phyloP scores from a whole-genome alignment of 2,888 invertebrate species.

The Nowickia ferox region DNA sequence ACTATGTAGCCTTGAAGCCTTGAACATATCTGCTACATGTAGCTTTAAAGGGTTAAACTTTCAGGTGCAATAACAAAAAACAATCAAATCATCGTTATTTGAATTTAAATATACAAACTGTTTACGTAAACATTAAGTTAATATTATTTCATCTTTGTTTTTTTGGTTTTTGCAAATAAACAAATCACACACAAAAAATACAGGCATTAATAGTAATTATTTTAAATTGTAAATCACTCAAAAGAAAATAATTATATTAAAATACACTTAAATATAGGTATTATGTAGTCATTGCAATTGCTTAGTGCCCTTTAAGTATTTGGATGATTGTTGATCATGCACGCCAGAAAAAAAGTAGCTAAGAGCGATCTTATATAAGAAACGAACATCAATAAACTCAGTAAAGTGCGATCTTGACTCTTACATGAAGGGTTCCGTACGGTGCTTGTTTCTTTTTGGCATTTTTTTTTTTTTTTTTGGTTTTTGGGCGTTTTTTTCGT shows the following conservation, averaged over 20 bases:
- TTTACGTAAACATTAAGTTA: constrained; percentile 19
- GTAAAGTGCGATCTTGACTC: too few species aligned
- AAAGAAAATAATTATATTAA: constrained; percentile 10
- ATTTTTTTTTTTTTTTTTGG: too few species aligned
- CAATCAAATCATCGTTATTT: neutral
- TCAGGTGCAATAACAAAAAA: neutral
- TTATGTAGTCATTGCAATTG: neutral
- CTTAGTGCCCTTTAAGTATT: neutral
- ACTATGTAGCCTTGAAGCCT: too few species aligned
- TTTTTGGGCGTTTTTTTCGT: too few species aligned
- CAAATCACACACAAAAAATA: neutral
- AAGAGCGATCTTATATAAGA: too few species aligned
- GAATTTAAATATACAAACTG: neutral
- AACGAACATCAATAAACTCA: too few species aligned
- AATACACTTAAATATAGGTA: neutral
- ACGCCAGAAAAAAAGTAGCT: too few species aligned
- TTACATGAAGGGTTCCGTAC: too few species aligned
- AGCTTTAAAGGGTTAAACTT: neutral
- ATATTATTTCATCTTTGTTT: neutral
- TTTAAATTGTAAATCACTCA: constrained; percentile 17
- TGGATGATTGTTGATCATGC: neutral
- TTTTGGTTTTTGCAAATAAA: neutral
- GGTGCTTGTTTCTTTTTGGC: too few species aligned
- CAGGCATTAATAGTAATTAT: constrained; percentile 24
- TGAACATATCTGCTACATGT: neutral